A percentile compares a stretch with the other conserved stretches of the same genome.
These are phyloP conservation scores for Melipona bicolor DNA, from an alignment of 2,888 invertebrate genomes.

Conservation along the genomic window DNA sequence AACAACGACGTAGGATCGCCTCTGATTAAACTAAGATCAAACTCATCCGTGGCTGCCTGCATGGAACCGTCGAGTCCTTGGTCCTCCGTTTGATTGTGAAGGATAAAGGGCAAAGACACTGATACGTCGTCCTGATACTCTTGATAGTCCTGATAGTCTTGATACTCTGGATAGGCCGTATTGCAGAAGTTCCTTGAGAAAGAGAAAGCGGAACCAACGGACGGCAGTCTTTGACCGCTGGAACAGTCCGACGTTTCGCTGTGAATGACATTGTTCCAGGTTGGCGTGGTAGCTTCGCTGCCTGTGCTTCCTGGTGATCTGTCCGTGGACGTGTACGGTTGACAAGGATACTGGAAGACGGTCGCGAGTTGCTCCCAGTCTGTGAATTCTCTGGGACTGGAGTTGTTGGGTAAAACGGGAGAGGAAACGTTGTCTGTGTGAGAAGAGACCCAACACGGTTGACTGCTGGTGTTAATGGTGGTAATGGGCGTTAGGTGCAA, in stretches of 20 bases:
- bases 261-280: conserved; percentile 64
- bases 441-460: conserved; percentile 71
- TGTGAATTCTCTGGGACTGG: conserved; percentile 63
- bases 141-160: conserved; percentile 65
- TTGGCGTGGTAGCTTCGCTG: conserved; percentile 76
- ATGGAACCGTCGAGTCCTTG: conserved; percentile 53
- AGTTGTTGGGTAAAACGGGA: conserved; percentile 55
- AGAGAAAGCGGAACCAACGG: conserved; percentile 79
- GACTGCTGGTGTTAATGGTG: conserved; percentile 43
- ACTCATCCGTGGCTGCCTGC: conserved; percentile 77
- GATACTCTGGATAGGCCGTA: conserved; percentile 58
- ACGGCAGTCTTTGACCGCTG: conserved; percentile 70
- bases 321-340: conserved; percentile 41
- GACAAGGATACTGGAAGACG: conserved; percentile 75
- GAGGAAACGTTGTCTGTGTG: conserved; percentile 64
- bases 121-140: conserved; percentile 63
- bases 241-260: conserved; percentile 37
- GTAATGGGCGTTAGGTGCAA: conserved; percentile 50
- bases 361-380: conserved; percentile 77
- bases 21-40: conserved; percentile 81
- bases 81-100: conserved; percentile 48
- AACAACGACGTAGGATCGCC: conserved; percentile 79
- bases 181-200: conserved; percentile 77
- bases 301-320: conserved; percentile 75
- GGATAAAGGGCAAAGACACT: conserved; percentile 45